Evolutionary conservation across 1,140 invertebrate genomes (phyloP), one percentile per base, ranked within the genome.

Genomic region (Brachionus rotundiformis): DNA sequence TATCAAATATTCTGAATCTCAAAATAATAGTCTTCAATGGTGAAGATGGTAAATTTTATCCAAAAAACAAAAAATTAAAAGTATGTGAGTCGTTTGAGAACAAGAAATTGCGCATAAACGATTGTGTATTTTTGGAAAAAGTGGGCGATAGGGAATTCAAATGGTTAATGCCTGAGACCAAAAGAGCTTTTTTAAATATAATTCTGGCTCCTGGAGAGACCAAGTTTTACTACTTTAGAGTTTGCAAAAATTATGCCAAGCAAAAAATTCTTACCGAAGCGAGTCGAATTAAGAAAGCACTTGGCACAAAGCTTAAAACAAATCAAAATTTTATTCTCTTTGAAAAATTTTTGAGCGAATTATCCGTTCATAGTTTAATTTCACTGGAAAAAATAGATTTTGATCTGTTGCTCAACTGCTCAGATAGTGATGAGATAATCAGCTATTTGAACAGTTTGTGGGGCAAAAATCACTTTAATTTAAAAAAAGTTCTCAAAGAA

Each of bases 291-390:
- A 59, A 77, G 29, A 49, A 77, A 16, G 16, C 36, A 1, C 44
- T 77, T 5, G 49, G 49, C 33, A 33, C 16, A 8, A 5, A 77
- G 16, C 10, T 33, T 2, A 49, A 54, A 49, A 59, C 11, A 54
- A 59, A 36, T 33, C 29, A 16, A 33, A 79, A 79, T 79, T 54
- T 41, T 31, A 13, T 36, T 23, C 10, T 79, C 13, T 79, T 79
- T 41, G 8, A 59, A 7, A 59, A 54, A 19, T 79, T 79, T 61
- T 31, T 79, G 33, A 59, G 36, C 27, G 47, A 79, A 59, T 16
- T 79, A 25, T 29, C 76, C 19, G 76, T 79, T 13, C 76, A 79
- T 41, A 79, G 47, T 79, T 36, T 79, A 11, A 31, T 79, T 79
- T 79, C 76, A 11, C 7, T 63, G 11, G 6, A 63, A 5, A 23